Base-by-base conservation (phyloP, 1,140 invertebrate species). In the Drosophila sp. region DNA sequence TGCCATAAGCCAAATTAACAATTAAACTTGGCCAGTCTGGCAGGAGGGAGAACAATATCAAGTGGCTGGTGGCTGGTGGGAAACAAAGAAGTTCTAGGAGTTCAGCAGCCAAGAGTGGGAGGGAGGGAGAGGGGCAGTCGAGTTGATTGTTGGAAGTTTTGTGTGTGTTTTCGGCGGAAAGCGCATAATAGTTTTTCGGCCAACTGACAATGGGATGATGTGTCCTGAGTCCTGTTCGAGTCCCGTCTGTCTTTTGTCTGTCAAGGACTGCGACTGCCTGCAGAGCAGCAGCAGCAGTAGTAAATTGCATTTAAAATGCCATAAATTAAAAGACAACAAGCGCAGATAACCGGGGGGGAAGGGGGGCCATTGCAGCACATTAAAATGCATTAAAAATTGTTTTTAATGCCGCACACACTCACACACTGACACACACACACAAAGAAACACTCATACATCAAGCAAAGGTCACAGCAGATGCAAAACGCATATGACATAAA, bases 261-360 rank as follows among this genome's bases (percentile, higher is more conserved):
- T 50, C 44, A 50, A 50, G 44, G 23, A 27, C 44, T 50, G 25
- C 23, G 44, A 41, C 44, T 33, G 68, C 33, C 57, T 72, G 67
- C 67, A 65, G 60, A 68, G 79, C 35, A 38, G 4, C 0, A 11
- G 35, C 35, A 11, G 70, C 79, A 67, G 81, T 80, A 85, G 81
- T 80, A 85, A 85, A 85, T 85, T 85, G 82, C 82, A 80, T 78
- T 85, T 85, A 80, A 85, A 85, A 85, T 85, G 81, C 81, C 81
- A 85, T 85, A 85, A 85, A 85, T 85, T 85, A 85, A 80, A 72
- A 71, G 72, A 85, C 65, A 85, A 75, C 74, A 77, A 67, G 70
- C 70, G 55, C 55, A 50, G 44, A 23, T 50, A 50, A 50, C 44
- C 25, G 44, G 23, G 23, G 44, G 35, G 35, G 35, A 7, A 47